Conservation (phyloP, 2,888 invertebrate genomes). For the Leptinotarsa juncta region DNA sequence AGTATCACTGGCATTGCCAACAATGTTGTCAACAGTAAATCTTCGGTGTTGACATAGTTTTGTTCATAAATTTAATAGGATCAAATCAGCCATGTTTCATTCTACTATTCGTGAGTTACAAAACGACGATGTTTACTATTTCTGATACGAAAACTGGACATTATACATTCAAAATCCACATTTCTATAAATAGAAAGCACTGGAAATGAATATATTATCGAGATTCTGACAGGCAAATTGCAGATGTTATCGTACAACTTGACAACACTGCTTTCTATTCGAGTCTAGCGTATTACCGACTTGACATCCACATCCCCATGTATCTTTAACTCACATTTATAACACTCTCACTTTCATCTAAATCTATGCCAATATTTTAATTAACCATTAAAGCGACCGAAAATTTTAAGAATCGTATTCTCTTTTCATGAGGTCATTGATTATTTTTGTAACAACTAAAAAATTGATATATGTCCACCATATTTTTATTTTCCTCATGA, state of each 20-base stretch:
- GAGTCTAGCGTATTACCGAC: conserved; percentile 30
- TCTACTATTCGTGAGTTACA: neutral
- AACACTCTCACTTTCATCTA: conserved; percentile 43
- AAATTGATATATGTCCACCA: neutral
- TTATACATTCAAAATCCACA: too few species aligned
- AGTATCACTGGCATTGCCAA: conserved; percentile 2
- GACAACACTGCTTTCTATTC: conserved; percentile 27
- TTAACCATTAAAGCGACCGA: conserved; percentile 34
- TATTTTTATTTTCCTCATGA: too few species aligned
- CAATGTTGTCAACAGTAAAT: conserved; percentile 12
- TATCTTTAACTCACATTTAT: conserved; percentile 19
- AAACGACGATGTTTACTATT: too few species aligned
- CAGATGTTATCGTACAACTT: neutral
- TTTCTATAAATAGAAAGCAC: too few species aligned
- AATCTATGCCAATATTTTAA: conserved; percentile 44
- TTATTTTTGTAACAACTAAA: conserved; percentile 22
- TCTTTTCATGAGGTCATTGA: conserved; percentile 28
- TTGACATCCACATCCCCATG: conserved; percentile 29
- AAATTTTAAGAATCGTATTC: conserved; percentile 10
- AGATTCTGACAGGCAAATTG: neutral
- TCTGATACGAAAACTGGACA: too few species aligned
- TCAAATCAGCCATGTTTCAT: neutral
- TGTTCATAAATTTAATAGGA: neutral
- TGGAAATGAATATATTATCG: neutral
- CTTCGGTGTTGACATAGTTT: conserved; percentile 7